Base-by-base conservation (phyloP, 1,140 invertebrate species). In the Conus ventricosus region DNA sequence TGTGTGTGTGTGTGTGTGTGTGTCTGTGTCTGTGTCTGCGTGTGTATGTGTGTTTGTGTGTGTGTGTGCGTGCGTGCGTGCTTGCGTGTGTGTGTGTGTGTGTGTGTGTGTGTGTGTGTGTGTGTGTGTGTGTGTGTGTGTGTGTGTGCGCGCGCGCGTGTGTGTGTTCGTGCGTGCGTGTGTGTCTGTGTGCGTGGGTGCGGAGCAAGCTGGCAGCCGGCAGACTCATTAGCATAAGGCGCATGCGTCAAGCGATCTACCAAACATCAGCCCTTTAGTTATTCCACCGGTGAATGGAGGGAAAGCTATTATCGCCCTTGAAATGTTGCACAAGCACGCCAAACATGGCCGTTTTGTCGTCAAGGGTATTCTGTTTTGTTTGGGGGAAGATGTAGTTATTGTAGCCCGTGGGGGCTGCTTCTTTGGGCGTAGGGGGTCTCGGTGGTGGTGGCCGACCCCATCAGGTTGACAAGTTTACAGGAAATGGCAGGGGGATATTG, bases 171-270 rank as follows among this genome's bases (percentile, higher is more conserved):
- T 63, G 60, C 4, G 60, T 63, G 60, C 4, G 60, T 63, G 1
- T 63, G 60, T 63, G 60, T 63, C 1, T 4, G 60, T 63, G 60
- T 63, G 60, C 60, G 60, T 63, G 60, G 11, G 60, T 63, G 60
- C 60, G 60, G 39, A 39, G 39, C 39, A 39, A 39, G 39, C 39
- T 3, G 8, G 57, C 67, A 71, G 67, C 67, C 67, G 67, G 67
- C 23, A 71, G 67, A 71, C 13, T 71, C 67, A 71, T 71, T 71
- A 71, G 67, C 67, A 71, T 13, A 71, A 23, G 67, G 67, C 67
- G 67, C 67, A 71, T 71, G 67, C 67, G 67, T 71, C 67, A 71
- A 71, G 67, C 67, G 67, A 71, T 71, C 67, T 71, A 71, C 67
- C 67, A 71, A 20, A 20, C 67, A 71, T 13, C 67, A 23, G 6